Conservation (phyloP, 2,113 vertebrate species). For the Syngnathus floridae region DNA sequence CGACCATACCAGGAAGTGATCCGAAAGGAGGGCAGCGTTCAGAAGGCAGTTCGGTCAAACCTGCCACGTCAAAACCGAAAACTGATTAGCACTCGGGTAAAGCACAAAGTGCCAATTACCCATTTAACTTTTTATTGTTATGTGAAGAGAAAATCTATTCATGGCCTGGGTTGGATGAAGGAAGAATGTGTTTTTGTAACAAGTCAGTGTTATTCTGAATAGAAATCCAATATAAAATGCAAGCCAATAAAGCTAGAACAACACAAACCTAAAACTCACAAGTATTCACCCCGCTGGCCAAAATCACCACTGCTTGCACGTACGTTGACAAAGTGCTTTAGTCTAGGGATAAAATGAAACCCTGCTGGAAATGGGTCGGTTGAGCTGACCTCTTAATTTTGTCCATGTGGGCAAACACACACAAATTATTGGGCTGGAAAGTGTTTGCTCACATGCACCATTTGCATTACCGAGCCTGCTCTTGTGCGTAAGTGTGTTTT, state of each 20-base stretch:
- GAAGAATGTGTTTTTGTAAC: not conserved
- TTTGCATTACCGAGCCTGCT: not conserved
- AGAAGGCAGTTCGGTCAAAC: not conserved
- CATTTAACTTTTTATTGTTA: constrained; percentile 3
- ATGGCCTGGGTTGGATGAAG: not conserved
- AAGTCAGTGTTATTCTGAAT: constrained; percentile 13
- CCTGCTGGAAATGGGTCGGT: constrained; percentile 11
- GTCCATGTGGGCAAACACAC: constrained; percentile 10
- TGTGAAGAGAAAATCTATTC: constrained; percentile 20
- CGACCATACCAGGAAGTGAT: not conserved
- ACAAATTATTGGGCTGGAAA: not conserved
- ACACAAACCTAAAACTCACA: constrained; percentile 18
- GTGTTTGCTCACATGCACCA: not conserved
- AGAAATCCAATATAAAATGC: constrained; percentile 4
- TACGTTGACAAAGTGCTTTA: constrained; percentile 3
- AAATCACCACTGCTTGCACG: not conserved
- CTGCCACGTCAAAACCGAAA: constrained; percentile 55
- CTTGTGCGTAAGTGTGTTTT: not conserved
- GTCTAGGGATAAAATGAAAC: constrained; percentile 1
- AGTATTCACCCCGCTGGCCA: constrained; percentile 18
- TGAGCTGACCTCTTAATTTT: constrained; percentile 13
- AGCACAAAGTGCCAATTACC: constrained; percentile 29
- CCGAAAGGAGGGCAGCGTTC: not conserved
- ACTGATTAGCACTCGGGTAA: constrained; percentile 24
- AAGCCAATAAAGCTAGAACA: constrained; percentile 24